phyloP scores from a whole-genome alignment of 2,888 invertebrate species.

The Bombyx huttoni region DNA sequence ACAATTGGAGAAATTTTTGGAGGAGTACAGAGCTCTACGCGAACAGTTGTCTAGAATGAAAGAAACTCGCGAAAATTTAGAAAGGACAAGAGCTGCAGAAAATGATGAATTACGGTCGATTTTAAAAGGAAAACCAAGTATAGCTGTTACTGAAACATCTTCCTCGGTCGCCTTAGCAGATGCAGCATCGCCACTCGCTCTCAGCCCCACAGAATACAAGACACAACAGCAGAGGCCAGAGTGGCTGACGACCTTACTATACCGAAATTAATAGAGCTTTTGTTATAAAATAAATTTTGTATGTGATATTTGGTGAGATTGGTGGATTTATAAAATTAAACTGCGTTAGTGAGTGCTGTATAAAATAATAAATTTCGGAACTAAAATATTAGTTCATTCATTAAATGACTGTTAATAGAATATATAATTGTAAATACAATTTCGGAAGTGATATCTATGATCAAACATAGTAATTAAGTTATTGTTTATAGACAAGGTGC shows the following conservation, averaged over 20 bases:
- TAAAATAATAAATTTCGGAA: slow-evolving; percentile 2
- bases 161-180: slow-evolving; percentile 56
- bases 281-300: neutral
- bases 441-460: slow-evolving; percentile 47
- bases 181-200: slow-evolving; percentile 50
- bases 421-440: slow-evolving; percentile 36
- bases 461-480: slow-evolving; percentile 25
- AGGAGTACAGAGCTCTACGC: slow-evolving; percentile 83
- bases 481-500: slow-evolving; percentile 54
- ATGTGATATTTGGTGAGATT: neutral
- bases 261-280: slow-evolving; percentile 44
- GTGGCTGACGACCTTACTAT: slow-evolving; percentile 57
- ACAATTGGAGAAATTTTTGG: slow-evolving; percentile 83
- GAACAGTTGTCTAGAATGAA: slow-evolving; percentile 86
- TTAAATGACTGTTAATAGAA: slow-evolving; percentile 12
- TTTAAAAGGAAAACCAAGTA: slow-evolving; percentile 70
- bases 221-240: slow-evolving; percentile 52
- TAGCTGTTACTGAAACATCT: slow-evolving; percentile 61
- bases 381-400: slow-evolving; percentile 18
- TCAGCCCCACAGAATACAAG: slow-evolving; percentile 55
- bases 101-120: slow-evolving; percentile 69
- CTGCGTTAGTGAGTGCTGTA: neutral
- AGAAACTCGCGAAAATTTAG: slow-evolving; percentile 80
- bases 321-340: slow-evolving; percentile 2
- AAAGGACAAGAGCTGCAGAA: slow-evolving; percentile 53